A percentile compares a stretch with the other conserved stretches of the same genome.
Conservation (phyloP, 2,888 invertebrate genomes). For the Drosophila infuscata region DNA sequence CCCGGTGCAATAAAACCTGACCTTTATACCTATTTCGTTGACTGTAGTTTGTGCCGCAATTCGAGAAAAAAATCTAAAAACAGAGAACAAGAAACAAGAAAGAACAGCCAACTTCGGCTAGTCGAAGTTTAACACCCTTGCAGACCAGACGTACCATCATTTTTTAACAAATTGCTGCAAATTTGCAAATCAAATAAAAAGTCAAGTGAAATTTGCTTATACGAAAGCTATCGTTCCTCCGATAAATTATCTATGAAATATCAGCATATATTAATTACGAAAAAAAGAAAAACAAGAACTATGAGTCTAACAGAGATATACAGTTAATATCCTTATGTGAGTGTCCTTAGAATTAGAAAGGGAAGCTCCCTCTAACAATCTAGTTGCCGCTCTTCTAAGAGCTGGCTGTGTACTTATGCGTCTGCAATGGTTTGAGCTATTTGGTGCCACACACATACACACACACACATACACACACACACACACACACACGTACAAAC, state of each 20-base stretch:
- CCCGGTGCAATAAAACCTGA: conserved; percentile 59
- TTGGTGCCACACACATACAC: neutral
- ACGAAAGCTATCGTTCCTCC: neutral
- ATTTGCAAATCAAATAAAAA: neutral
- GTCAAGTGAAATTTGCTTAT: neutral
- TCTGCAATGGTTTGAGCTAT: conserved; percentile 17
- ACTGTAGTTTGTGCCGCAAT: conserved; percentile 84
- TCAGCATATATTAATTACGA: too few species aligned
- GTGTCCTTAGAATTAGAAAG: neutral
- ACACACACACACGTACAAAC: conserved; percentile 3
- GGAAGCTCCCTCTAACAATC: neutral
- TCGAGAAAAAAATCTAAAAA: conserved; percentile 27
- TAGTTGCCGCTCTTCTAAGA: neutral
- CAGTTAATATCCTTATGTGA: neutral
- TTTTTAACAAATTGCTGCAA: neutral
- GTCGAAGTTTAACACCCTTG: conserved; percentile 22
- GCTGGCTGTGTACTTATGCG: neutral
- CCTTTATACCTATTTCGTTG: conserved; percentile 84
- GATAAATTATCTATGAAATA: too few species aligned
- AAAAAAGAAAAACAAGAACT: neutral
- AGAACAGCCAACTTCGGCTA: conserved; percentile 9
- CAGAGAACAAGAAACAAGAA: conserved; percentile 22
- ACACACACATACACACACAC: neutral
- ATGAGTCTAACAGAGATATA: neutral
- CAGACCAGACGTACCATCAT: conserved; percentile 15